Evolutionary conservation across 2,797 vertebrate genomes (phyloP), one percentile per base, ranked within the genome.

Genomic region (Taeniopygia guttata): DNA sequence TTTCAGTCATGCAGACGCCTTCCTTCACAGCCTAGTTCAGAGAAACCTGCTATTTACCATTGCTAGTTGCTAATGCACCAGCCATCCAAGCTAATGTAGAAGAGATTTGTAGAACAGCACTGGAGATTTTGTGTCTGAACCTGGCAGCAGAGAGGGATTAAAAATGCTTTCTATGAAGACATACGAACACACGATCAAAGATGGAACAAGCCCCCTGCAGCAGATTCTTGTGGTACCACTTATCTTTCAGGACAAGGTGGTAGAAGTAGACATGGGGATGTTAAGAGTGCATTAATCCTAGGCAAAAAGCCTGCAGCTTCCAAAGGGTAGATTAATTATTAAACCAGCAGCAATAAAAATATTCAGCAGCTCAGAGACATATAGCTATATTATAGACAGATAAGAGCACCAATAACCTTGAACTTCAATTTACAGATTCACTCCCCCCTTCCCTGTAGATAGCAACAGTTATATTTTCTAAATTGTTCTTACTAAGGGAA

Each of bases 251-350:
- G 48, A 72, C 1, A 4, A 75, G 58, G 49, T 63, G 74, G 52
- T 9, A 93, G 70, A 32, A 70, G 52, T 9, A 93, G 70, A 32
- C 30, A 22, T 1, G 3, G 20, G 34, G 27, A 80, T 58, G 56
- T 80, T 68, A 84, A 54, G 60, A 87, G 72, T 13, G 60, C 78
- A 84, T 93, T 90, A 94, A 94, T 87, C 60, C 60, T 29, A 74
- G 86, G 79, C 77, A 85, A 56, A 92, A 90, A 56, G 86, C 58
- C 84, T 80, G 38, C 63, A 84, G 51, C 68, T 92, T 89, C 81
- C 63, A 95, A 60, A 74, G 49, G 52, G 67, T 32, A 82, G 60
- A 90, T 96, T 73, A 96, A 96, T 95, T 95, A 96, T 95, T 96
- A 94, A 96, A 90, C 86, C 56, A 85, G 42, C 45, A 90, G 78